Conservation (phyloP, 2,113 vertebrate genomes). For the Varanus komodoensis region DNA sequence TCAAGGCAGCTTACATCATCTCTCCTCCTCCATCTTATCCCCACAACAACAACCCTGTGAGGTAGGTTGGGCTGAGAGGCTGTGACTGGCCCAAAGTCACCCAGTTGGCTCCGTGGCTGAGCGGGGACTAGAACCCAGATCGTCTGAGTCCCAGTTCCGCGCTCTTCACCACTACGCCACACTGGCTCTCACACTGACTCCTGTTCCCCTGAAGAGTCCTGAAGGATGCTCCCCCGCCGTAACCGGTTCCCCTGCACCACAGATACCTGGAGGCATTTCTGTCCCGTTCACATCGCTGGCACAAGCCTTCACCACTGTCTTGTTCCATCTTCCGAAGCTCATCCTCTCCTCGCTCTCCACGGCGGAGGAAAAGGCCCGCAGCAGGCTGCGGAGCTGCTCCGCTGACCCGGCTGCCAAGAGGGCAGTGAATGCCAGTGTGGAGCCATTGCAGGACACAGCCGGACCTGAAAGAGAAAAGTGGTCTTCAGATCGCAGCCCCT, state of each 20-base stretch:
- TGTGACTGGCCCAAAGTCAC: no score
- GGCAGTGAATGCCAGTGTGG: slow-evolving; percentile 27
- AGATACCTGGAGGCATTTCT: slow-evolving; percentile 32
- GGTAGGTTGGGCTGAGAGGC: no score
- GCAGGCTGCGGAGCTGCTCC: slow-evolving; percentile 29
- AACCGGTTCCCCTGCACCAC: background rate
- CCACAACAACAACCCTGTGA: no score
- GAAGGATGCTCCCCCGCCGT: no score
- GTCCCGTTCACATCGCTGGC: background rate
- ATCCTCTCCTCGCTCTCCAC: background rate
- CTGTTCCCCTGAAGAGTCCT: no score
- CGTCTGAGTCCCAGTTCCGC: no score
- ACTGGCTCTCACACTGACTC: no score
- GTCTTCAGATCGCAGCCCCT: background rate
- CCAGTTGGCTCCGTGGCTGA: no score
- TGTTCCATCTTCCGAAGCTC: slow-evolving; percentile 21
- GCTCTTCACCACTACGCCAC: no score
- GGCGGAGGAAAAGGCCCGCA: slow-evolving; percentile 34
- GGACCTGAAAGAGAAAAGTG: slow-evolving; percentile 18
- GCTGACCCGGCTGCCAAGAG: slow-evolving; percentile 47
- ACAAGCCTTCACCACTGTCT: slow-evolving; percentile 24
- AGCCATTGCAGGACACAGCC: slow-evolving; percentile 18
- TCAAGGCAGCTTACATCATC: no score
- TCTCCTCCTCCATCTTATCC: no score
- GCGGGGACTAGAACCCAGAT: no score